Base-by-base conservation (phyloP, 2,113 vertebrate species). In the Percina caprodes region DNA sequence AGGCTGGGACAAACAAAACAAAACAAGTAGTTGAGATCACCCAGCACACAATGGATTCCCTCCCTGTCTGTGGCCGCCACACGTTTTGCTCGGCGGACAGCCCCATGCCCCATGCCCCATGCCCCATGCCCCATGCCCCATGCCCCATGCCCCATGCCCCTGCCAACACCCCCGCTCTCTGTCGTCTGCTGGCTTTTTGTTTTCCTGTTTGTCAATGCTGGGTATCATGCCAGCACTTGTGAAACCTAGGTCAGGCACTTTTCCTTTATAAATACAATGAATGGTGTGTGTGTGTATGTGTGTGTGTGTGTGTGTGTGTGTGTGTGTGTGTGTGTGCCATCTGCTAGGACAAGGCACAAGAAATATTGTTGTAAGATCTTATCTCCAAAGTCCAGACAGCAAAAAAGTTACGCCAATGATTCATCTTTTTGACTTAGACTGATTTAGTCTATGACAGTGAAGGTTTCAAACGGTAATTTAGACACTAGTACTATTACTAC, bases 21-120 rank as follows among this genome's bases (percentile, higher is more conserved):
- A 90, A 82, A 84, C 88, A 90, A 86, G 75, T 69, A 73, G 86
- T 73, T 92, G 82, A 92, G 79, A 90, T 91, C 89, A 84, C 63
- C 83, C 82, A 69, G 56, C 71, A 80, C 60, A 92, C 81, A 91
- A 93, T 92, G 67, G 90, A 70, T 1, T 51, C 26, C 78, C 75
- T 63, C 80, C 79, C 73, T 19, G 2, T 55, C 58, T 33, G 42
- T 68, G 70, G 75, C 59, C 79, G 58, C 79, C 62, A 46, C 82
- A 83, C 14, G 24, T 62, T 87, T 79, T 80, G 85, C 80, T 75
- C 69, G 63, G 48, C 71, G 74, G 72, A 91, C 90, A 90, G 75
- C 69, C 67, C 60, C 21, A 23, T 74, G 63, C 7, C 1, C 61
- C 42, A n/a, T n/a, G n/a, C n/a, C n/a, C n/a, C n/a, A n/a, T n/a